Conservation (phyloP, 2,888 invertebrate genomes). For the Cynaeus angustus region DNA sequence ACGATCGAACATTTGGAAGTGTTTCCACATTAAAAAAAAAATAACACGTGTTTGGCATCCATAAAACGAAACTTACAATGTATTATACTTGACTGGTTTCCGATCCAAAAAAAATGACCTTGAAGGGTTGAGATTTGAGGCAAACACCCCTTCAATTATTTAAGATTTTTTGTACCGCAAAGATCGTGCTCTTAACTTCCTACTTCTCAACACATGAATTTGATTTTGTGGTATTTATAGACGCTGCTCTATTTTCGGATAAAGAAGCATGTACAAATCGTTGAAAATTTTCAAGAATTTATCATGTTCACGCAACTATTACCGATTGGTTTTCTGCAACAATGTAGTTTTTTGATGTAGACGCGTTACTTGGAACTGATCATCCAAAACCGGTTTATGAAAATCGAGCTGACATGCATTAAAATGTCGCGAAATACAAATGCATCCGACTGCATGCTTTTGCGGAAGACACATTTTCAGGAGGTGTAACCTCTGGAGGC, state of each 20-base stretch:
- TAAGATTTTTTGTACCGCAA: no score
- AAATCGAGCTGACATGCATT: constrained; percentile 12
- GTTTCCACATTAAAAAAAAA: no score
- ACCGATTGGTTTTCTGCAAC: not conserved
- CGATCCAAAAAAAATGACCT: no score
- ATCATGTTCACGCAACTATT: constrained; percentile 27
- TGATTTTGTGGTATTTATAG: constrained; percentile 63
- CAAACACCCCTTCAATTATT: not conserved
- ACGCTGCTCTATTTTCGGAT: constrained; percentile 61
- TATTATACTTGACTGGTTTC: no score
- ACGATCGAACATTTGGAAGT: no score
- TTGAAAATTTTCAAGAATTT: constrained; percentile 57
- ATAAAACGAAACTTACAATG: no score
- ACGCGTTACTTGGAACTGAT: constrained; percentile 27
- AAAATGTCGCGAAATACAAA: not conserved
- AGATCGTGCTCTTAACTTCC: constrained; percentile 55
- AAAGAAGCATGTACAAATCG: constrained; percentile 63
- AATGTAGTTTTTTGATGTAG: constrained; percentile 7
- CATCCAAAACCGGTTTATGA: constrained; percentile 31
- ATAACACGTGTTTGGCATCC: no score
- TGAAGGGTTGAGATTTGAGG: not conserved
- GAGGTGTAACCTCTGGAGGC: constrained; percentile 43
- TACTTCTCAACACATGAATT: constrained; percentile 61
- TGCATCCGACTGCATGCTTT: not conserved
- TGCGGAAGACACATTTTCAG: constrained; percentile 5